Evolutionary conservation across 2,888 invertebrate genomes (phyloP).

Genomic region (Marasmarcha lunaedactyla): DNA sequence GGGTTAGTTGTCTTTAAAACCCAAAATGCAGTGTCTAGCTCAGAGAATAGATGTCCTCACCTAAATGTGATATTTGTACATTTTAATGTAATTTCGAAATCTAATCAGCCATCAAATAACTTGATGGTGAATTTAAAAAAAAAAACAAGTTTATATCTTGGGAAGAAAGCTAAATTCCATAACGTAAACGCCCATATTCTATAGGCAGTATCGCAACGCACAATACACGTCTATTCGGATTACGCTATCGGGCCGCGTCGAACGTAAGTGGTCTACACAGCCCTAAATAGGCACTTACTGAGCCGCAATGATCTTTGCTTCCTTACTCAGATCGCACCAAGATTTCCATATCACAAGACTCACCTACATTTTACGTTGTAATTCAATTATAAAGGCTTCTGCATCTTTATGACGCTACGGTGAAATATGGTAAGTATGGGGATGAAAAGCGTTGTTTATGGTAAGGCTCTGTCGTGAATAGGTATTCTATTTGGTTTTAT

Average conservation of each 20-base stretch:
- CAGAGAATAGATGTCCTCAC: no score
- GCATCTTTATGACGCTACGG: background rate
- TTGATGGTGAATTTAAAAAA: no score
- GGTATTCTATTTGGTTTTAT: no score
- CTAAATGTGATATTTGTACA: no score
- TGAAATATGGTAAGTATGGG: background rate
- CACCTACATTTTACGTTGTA: slow-evolving; percentile 46
- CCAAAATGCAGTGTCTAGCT: no score
- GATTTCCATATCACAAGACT: slow-evolving; percentile 49
- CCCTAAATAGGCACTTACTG: slow-evolving; percentile 59
- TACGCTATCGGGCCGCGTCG: slow-evolving; percentile 49
- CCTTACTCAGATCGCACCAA: slow-evolving; percentile 43
- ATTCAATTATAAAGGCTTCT: slow-evolving; percentile 49
- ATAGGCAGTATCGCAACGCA: slow-evolving; percentile 38
- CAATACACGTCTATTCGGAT: slow-evolving; percentile 57
- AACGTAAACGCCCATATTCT: no score
- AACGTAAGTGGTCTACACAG: slow-evolving; percentile 47
- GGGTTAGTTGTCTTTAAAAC: no score
- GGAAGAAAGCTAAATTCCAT: no score
- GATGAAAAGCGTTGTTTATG: background rate
- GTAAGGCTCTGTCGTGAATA: no score
- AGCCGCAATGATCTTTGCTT: slow-evolving; percentile 54
- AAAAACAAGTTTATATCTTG: no score
- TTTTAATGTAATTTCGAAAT: no score
- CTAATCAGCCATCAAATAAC: no score